phyloP scores from a whole-genome alignment of 2,797 vertebrate genomes.

The Pseudochromis fuscus region DNA sequence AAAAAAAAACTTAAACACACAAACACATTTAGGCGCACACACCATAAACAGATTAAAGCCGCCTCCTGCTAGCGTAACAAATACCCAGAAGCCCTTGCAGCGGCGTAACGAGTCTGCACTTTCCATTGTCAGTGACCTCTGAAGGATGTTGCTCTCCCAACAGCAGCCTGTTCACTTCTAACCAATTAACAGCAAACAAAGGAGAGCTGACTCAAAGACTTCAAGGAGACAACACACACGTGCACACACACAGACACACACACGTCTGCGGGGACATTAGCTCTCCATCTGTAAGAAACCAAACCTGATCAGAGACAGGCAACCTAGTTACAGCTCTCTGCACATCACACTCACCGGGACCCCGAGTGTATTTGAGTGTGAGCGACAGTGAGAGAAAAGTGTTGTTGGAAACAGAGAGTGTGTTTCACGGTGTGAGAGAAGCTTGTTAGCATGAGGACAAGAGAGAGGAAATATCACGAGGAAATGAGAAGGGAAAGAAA shows the following conservation, averaged over 20 bases:
- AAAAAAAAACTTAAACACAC: slow-evolving; percentile 11
- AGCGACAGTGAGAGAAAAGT: neutral
- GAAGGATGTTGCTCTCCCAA: slow-evolving; percentile 59
- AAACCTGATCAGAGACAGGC: slow-evolving; percentile 58
- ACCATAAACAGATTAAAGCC: slow-evolving; percentile 50
- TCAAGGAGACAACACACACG: slow-evolving; percentile 18
- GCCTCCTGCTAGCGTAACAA: slow-evolving; percentile 39
- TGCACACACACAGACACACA: neutral
- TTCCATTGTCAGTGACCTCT: slow-evolving; percentile 70
- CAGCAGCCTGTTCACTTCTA: slow-evolving; percentile 51
- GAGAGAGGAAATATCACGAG: slow-evolving; percentile 20
- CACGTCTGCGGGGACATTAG: slow-evolving; percentile 47
- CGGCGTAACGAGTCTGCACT: slow-evolving; percentile 44
- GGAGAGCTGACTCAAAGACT: slow-evolving; percentile 37
- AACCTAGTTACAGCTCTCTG: slow-evolving; percentile 51
- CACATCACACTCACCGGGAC: slow-evolving; percentile 28
- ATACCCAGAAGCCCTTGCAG: slow-evolving; percentile 62
- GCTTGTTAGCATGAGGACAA: slow-evolving; percentile 33
- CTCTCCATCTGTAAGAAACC: slow-evolving; percentile 50
- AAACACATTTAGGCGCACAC: slow-evolving; percentile 3
- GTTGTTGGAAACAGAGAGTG: neutral
- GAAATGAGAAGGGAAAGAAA: slow-evolving; percentile 11
- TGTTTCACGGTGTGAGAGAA: slow-evolving; percentile 18
- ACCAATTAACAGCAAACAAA: slow-evolving; percentile 74
- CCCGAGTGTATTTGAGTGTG: slow-evolving; percentile 16